A percentile compares a stretch with the other conserved stretches of the same genome.
These are phyloP conservation scores for Epizoanthus stellaris DNA, from an alignment of 92 coral and sea anemone species.

Conservation along the genomic window DNA sequence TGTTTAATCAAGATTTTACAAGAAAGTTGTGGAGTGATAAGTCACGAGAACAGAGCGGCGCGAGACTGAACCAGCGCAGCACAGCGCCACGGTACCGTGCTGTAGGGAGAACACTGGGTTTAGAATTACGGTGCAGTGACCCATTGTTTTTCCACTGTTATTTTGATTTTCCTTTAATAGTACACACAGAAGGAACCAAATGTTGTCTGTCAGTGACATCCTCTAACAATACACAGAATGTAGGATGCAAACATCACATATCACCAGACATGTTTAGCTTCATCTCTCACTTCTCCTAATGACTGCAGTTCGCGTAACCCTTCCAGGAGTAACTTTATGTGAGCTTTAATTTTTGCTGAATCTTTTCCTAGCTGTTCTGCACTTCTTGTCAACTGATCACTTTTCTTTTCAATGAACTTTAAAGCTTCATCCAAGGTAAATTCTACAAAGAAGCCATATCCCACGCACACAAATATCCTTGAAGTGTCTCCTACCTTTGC, in stretches of 20 bases:
- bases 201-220: too few species aligned
- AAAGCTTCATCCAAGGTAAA: slow-evolving; percentile 93
- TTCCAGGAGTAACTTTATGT: slow-evolving; percentile 84
- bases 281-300: background rate
- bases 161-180: too few species aligned
- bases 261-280: slow-evolving; percentile 26
- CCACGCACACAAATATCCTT: slow-evolving; percentile 89
- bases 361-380: slow-evolving; percentile 81
- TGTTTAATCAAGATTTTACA: too few species aligned
- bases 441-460: slow-evolving; percentile 95
- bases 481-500: slow-evolving; percentile 88
- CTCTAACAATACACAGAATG: too few species aligned
- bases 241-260: background rate
- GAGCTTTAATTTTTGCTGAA: slow-evolving; percentile 89
- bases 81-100: too few species aligned
- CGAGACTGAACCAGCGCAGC: too few species aligned
- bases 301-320: slow-evolving; percentile 90
- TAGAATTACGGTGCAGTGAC: too few species aligned
- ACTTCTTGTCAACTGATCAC: slow-evolving; percentile 67
- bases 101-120: too few species aligned
- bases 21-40: too few species aligned
- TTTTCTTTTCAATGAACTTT: slow-evolving; percentile 83
- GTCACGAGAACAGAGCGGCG: too few species aligned
- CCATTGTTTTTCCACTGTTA: too few species aligned
- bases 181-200: too few species aligned